Percentiles rank a stretch among this genome's conserved stretches.
phyloP scores from a whole-genome alignment of 2,113 vertebrate genomes.

The Aythya baeri region DNA sequence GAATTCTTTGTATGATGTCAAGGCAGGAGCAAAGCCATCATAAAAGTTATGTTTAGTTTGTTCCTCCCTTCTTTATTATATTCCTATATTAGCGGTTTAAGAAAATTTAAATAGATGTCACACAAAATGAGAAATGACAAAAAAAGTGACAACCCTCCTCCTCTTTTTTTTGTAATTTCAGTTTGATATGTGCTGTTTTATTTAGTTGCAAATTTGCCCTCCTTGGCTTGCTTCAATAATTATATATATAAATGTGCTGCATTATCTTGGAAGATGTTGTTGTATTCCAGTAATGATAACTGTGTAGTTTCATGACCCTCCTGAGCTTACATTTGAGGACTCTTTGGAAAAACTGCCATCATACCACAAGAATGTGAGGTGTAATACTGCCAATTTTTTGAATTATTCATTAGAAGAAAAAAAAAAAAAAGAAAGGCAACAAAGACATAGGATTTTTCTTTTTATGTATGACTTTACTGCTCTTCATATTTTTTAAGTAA shows the following conservation, averaged over 20 bases:
- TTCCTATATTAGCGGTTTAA: not conserved
- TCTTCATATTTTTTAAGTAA: slow-evolving; percentile 33
- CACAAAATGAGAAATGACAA: not conserved
- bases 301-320: slow-evolving; percentile 64
- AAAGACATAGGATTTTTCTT: not conserved
- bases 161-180: not conserved
- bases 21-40: not conserved
- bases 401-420: slow-evolving; percentile 65
- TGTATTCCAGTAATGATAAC: slow-evolving; percentile 49
- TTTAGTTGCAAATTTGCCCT: slow-evolving; percentile 20
- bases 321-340: slow-evolving; percentile 59
- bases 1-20: not conserved
- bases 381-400: slow-evolving; percentile 46
- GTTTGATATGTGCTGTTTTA: slow-evolving; percentile 22
- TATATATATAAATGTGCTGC: slow-evolving; percentile 56
- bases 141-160: not conserved
- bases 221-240: slow-evolving; percentile 19
- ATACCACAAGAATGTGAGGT: slow-evolving; percentile 56
- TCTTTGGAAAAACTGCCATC: slow-evolving; percentile 62
- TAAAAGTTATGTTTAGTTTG: not conserved
- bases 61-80: not conserved
- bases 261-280: slow-evolving; percentile 40
- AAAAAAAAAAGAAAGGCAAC: slow-evolving; percentile 30
- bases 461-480: slow-evolving; percentile 50
- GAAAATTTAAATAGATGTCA: not conserved